phyloP scores from a whole-genome alignment of 2,113 vertebrate species.

The Corythaixoides concolor region DNA sequence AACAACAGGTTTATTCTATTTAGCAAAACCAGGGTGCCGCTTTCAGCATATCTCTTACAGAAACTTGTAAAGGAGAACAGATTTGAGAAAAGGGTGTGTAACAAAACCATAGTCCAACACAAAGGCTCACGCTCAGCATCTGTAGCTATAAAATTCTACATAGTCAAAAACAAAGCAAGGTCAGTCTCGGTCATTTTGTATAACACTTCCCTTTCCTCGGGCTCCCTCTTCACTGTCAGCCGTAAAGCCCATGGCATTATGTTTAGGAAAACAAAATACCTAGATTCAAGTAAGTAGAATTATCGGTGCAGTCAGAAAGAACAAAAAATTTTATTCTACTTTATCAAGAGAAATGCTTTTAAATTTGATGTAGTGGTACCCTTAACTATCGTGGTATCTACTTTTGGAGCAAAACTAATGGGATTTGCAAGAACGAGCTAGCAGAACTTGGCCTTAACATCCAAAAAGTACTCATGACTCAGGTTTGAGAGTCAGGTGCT shows the following conservation, averaged over 20 bases:
- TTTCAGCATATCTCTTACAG: background rate
- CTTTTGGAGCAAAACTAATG: background rate
- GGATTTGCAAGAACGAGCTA: background rate
- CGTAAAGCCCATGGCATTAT: background rate
- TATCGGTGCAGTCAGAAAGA: background rate
- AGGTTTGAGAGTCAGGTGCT: background rate
- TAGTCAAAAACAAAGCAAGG: background rate
- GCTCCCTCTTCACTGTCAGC: background rate
- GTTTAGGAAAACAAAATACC: background rate
- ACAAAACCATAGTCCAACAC: background rate
- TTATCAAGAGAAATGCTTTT: background rate
- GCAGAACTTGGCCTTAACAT: background rate
- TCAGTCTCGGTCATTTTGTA: background rate
- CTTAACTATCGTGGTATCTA: background rate
- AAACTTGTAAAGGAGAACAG: background rate
- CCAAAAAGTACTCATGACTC: background rate
- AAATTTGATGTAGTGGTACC: background rate
- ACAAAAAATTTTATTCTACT: background rate
- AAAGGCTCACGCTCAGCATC: background rate
- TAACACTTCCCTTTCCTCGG: background rate
- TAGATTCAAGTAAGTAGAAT: background rate
- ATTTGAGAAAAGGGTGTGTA: background rate
- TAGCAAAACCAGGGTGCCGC: background rate
- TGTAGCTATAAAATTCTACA: background rate
- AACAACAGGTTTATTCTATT: background rate